These are phyloP conservation scores for Sepiola atlantica DNA, from an alignment of 2,888 invertebrate species.

Conservation along the genomic window DNA sequence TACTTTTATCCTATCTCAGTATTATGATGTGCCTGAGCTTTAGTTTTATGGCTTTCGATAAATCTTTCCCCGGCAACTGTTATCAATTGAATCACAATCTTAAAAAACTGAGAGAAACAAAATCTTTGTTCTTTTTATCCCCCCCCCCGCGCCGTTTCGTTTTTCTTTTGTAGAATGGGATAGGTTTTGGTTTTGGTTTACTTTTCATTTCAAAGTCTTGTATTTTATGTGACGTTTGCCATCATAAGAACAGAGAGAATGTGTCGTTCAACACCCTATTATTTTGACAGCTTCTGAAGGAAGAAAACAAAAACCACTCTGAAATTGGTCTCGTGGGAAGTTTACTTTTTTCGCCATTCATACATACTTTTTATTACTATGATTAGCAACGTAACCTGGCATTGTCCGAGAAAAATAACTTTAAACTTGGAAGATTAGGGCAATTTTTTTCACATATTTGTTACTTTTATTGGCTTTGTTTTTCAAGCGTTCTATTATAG, in stretches of 20 bases:
- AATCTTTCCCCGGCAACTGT: constrained; percentile 22
- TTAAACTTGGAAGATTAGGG: no score
- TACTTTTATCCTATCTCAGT: not conserved
- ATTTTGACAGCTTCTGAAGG: not conserved
- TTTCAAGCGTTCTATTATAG: no score
- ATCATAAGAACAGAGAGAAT: not conserved
- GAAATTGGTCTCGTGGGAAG: no score
- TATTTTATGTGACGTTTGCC: not conserved
- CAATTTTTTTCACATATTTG: no score
- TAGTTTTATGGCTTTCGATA: not conserved
- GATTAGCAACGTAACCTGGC: no score
- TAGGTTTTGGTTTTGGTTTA: no score
- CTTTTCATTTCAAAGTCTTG: no score
- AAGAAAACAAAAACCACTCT: not conserved
- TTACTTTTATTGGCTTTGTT: no score
- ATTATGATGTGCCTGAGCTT: not conserved
- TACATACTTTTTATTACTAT: no score
- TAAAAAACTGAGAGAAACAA: not conserved
- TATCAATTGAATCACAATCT: not conserved
- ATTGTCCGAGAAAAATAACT: no score
- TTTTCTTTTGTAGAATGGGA: no score
- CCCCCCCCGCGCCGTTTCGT: not conserved
- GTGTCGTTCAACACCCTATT: not conserved
- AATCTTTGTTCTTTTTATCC: not conserved
- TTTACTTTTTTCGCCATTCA: no score